phyloP scores from a whole-genome alignment of 1,140 invertebrate species.

The honey bee (Apis mellifera) region Amel_HAv3.1 CM009945.2:8598001-8598500 shows the following conservation, averaged over 20 bases:
- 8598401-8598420: too few relatives aligned
- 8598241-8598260: constrained; percentile 1
- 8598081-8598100: constrained; percentile 57
- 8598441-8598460: too few relatives aligned
- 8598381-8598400: background rate
- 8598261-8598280: constrained; percentile 16
- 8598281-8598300: constrained; percentile 25
- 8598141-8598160: background rate
- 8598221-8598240: constrained; percentile 3
- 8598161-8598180: too few relatives aligned
- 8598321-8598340: constrained; percentile 7
- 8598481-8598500: too few relatives aligned
- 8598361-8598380: background rate
- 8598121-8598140: background rate
- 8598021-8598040: constrained; percentile 46
- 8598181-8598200: constrained; percentile 30
- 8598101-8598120: constrained; percentile 60
- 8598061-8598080: constrained; percentile 47
- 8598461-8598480: too few relatives aligned
- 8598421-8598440: too few relatives aligned
- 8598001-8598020: constrained; percentile 18
- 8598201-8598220: constrained; percentile 35
- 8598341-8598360: constrained; percentile 16
- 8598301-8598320: constrained; percentile 16
- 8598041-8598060: constrained; percentile 49